Conservation (phyloP, 2,797 vertebrate species). For the Pteronotus mesoamericanus region DNA sequence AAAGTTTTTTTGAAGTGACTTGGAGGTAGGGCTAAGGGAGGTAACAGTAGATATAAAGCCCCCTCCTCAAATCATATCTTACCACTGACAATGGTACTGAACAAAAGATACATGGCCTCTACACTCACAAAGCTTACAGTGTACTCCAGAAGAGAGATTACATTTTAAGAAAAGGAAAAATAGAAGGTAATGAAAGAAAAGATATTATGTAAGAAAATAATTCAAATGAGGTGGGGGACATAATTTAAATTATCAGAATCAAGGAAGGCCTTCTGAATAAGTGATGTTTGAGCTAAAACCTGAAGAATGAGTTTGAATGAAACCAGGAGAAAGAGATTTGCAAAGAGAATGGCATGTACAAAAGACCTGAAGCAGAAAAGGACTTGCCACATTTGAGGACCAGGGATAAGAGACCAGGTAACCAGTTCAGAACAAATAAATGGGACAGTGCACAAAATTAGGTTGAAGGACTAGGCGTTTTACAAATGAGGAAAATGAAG, state of each 20-base stretch:
- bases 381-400: not conserved
- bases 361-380: not conserved
- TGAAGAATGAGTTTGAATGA: not conserved
- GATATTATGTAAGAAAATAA: not conserved
- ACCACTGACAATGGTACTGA: not conserved
- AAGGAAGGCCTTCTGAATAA: not conserved
- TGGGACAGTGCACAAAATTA: not conserved
- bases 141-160: not conserved
- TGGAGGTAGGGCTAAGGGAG: not conserved
- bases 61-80: not conserved
- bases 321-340: not conserved
- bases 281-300: not conserved
- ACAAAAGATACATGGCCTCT: not conserved
- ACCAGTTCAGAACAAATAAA: not conserved
- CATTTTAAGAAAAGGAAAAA: not conserved
- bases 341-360: not conserved
- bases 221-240: not conserved
- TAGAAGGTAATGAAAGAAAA: not conserved
- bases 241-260: not conserved
- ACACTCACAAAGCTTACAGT: not conserved
- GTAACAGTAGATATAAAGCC: not conserved
- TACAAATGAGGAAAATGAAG: not conserved
- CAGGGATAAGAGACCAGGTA: not conserved
- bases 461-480: not conserved
- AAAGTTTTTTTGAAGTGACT: not conserved